Evolutionary conservation across 2,888 invertebrate species (phyloP), one percentile per base, ranked within the genome.

Genomic region (Dimorphilus gyrociliatus): DNA sequence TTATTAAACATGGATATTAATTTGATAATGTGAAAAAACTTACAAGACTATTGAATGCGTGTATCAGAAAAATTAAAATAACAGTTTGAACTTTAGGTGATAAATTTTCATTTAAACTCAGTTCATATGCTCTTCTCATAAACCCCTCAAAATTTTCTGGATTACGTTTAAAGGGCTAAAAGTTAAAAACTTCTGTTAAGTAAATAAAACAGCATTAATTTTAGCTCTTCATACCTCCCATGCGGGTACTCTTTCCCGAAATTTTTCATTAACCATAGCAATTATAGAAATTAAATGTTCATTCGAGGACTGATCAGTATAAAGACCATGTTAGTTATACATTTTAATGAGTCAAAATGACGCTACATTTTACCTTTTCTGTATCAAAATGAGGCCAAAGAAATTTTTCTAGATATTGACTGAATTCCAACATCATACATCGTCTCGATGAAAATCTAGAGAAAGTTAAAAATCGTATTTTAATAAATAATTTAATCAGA

Each of bases 201-300:
- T n/a, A n/a, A n/a, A n/a, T n/a, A n/a, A n/a, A n/a, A n/a, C n/a
- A n/a, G n/a, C n/a, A n/a, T n/a, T n/a, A n/a, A n/a, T n/a, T n/a
- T n/a, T n/a, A n/a, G 16, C 7, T 13, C 2, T 25, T 41, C 60
- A 51, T 45, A 80, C 78, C 67, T 81, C 76, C 94, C 94, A 99
- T 3, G 90, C 85, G 37, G 81, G 82, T 6, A 94, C 88, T 30
- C 94, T 69, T 64, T 99, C 97, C 2, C 94, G 70, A 54, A 90
- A 88, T 61, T 99, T 99, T 60, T 97, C 94, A 67, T 97, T 99
- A 26, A 94, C 76, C 82, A 97, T 86, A 1, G 84, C 78, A n/a
- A 88, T 81, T 41, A 97, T 85, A 0, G 92, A 90, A 75, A 97
- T 75, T 52, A 90, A 73, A 60, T 92, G 90, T n/a, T 79, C 75